Base-by-base conservation (phyloP, 2,888 invertebrate genomes). In the Pseudococcus longispinus region DNA sequence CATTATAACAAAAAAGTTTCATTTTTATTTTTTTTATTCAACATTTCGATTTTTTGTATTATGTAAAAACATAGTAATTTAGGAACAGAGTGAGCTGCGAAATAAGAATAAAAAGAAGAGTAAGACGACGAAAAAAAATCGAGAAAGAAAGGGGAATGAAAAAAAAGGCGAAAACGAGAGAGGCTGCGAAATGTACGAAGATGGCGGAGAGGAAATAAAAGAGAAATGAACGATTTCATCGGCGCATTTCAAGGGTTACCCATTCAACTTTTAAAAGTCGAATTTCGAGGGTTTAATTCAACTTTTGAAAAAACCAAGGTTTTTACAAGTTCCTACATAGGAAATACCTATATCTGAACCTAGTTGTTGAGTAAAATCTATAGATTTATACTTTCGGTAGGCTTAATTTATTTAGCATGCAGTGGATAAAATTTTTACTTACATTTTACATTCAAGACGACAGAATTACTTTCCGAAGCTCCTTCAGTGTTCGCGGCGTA, bases 401-500 rank as follows among this genome's bases (percentile, higher is more conserved):
- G 8, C 37, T 9, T 37, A 37, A 37, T 37, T 37, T 9, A 37
- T 37, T 37, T 37, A 37, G 5, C 9, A 37, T 37, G 37, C 9
- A 37, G 9, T 37, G 37, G 15, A 51, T 65, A 18, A 32, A 74
- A 32, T 8, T 37, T 84, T 26, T 85, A 91, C 92, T 92, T 90
- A 92, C 92, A 92, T 92, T 92, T 92, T 89, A 93, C 91, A 89
- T 91, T 91, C 85, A 93, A 91, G 65, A 90, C 89, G 37, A 92
- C 92, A 0, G 91, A 90, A 88, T 92, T 92, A 89, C 92, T 92
- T 88, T 90, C 90, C 42, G 92, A 91, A 88, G 94, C 95, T 74
- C 96, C 97, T 90, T 96, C 96, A 87, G 94, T 93, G 91, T 97
- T 97, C 87, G 95, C 95, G 29, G 96, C 96, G 91, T 95, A 93